phyloP scores from a whole-genome alignment of 1,140 invertebrate genomes.

The Philotrypesis tridentata region DNA sequence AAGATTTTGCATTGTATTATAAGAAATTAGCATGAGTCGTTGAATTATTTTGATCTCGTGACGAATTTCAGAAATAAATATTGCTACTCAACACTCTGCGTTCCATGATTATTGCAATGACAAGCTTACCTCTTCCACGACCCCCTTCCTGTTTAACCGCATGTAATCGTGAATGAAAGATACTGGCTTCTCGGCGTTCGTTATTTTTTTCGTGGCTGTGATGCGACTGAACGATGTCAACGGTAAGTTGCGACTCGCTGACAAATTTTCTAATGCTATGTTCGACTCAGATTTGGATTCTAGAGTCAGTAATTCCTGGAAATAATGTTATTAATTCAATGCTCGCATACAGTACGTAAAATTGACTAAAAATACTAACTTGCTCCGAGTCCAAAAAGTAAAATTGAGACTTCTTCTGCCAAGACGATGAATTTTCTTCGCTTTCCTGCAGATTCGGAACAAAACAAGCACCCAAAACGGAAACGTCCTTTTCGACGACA shows the following conservation, averaged over 20 bases:
- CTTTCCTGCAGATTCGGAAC: constrained; percentile 72
- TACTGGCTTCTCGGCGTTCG: constrained; percentile 55
- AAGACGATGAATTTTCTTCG: constrained; percentile 68
- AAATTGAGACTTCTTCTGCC: constrained; percentile 77
- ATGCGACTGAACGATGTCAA: constrained; percentile 65
- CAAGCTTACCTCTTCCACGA: constrained; percentile 65
- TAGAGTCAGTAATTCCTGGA: constrained; percentile 70
- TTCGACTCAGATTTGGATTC: constrained; percentile 67
- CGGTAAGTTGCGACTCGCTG: constrained; percentile 57
- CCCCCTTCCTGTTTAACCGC: constrained; percentile 58
- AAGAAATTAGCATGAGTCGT: constrained; percentile 27
- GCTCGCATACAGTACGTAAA: background rate
- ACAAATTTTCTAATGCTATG: constrained; percentile 62
- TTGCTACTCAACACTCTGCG: constrained; percentile 53
- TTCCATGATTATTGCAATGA: constrained; percentile 7
- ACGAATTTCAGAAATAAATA: constrained; percentile 48
- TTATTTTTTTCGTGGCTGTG: constrained; percentile 60
- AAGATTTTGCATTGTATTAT: constrained; percentile 43
- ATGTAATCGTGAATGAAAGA: constrained; percentile 63
- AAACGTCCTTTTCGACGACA: constrained; percentile 68
- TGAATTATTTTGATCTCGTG: constrained; percentile 34
- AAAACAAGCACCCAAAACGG: constrained; percentile 73
- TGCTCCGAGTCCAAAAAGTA: constrained; percentile 77
- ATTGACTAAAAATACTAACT: constrained; percentile 59
- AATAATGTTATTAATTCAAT: constrained; percentile 36